Conservation (phyloP, 1,140 invertebrate species). For the Ips nitidus region DNA sequence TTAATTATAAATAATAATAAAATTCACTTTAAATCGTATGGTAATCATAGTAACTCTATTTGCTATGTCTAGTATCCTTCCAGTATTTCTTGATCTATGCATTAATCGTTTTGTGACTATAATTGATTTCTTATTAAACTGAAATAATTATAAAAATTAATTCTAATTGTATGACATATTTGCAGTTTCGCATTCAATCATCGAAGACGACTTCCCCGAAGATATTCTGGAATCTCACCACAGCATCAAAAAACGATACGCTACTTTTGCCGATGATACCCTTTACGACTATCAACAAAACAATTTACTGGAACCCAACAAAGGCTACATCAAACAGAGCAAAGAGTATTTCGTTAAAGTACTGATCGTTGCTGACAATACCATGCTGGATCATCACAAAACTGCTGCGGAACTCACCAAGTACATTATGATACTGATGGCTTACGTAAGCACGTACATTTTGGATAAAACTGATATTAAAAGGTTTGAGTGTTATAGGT, state of each 20-base stretch:
- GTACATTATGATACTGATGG: constrained; percentile 81
- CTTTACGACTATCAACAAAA: constrained; percentile 18
- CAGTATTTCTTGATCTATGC: too few species aligned
- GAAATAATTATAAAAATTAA: too few species aligned
- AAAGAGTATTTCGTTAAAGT: constrained; percentile 72
- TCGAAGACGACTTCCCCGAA: constrained; percentile 41
- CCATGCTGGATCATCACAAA: constrained; percentile 75
- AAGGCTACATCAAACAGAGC: constrained; percentile 42
- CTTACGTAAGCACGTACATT: constrained; percentile 62
- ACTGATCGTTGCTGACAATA: constrained; percentile 75
- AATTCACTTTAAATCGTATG: too few species aligned
- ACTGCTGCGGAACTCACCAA: constrained; percentile 56
- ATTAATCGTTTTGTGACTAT: too few species aligned
- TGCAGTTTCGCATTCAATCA: background rate
- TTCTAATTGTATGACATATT: background rate
- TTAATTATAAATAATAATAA: too few species aligned
- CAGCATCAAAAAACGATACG: constrained; percentile 33
- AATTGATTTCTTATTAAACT: too few species aligned
- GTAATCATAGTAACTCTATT: too few species aligned
- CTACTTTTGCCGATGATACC: constrained; percentile 28
- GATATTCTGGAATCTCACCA: constrained; percentile 34
- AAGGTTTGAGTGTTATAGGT: constrained; percentile 57
- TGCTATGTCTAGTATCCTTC: too few species aligned
- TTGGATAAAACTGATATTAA: background rate
- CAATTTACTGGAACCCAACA: constrained; percentile 7